Evolutionary conservation across 2,797 vertebrate genomes (phyloP), one percentile per base, ranked within the genome.

Genomic region (Anabas testudineus): DNA sequence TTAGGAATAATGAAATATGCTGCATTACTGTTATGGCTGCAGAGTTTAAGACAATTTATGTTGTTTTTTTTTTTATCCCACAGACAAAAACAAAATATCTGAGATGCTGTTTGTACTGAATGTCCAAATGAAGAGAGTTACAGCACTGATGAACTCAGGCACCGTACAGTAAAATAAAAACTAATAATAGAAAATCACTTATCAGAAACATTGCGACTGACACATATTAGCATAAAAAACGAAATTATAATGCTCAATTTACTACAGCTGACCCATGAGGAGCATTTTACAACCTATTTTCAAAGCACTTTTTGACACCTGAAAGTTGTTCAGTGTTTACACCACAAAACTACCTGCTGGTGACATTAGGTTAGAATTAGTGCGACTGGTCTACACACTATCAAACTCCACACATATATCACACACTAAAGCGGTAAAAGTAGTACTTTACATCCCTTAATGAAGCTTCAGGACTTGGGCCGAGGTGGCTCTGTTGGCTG

Each of bases 1-100:
- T 74, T 37, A 60, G 52, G 13, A 41, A 52, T 65, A 66, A 71
- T 54, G 19, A 71, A 74, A 57, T 10, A 39, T 22, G 15, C 28
- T 3, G 12, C 52, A 28, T 36, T 49, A 21, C 7, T 66, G 19
- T 39, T 68, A 24, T 18, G 22, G 28, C 71, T 69, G 58, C 51
- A 45, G 16, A 45, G 41, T 62, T 66, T 64, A 51, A 47, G 26
- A 60, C 10, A 45, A 24, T 18, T 70, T n/a, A 43, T 54, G 16
- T 8, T 10, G 39, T 53, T 69, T 12, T 66, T 46, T 18, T 41
- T 62, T 58, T 36, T 69, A 58, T 47, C 3, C 13, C 45, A 28
- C n/a, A 53, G 21, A 69, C 56, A 14, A 71, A 59, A 36, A 45
- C 28, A n/a, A n/a, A n/a, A n/a, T n/a, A n/a, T n/a, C n/a, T n/a